Percentiles rank a stretch among this genome's conserved stretches.
These are phyloP conservation scores for Lutjanus erythropterus DNA, from an alignment of 2,113 vertebrate species.

Conservation along the genomic window DNA sequence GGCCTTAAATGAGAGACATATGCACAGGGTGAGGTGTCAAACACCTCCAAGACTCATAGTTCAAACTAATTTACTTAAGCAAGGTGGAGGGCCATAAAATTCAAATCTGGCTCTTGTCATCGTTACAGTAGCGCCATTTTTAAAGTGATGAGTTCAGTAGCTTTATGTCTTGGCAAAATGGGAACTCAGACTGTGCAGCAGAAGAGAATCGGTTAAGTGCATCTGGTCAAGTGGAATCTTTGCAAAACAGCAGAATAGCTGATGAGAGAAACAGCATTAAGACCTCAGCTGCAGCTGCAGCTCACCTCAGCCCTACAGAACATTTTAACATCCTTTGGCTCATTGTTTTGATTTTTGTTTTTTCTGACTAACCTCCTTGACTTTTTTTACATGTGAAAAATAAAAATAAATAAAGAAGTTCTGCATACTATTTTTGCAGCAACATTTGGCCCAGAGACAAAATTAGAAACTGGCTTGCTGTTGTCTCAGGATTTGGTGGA, in stretches of 20 bases:
- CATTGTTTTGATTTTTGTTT: no score
- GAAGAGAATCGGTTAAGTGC: neutral
- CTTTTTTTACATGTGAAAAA: no score
- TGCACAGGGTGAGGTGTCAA: conserved; percentile 53
- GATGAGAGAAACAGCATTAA: no score
- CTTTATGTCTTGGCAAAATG: conserved; percentile 11
- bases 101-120: conserved; percentile 46
- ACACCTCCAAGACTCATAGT: conserved; percentile 29
- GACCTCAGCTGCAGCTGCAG: neutral
- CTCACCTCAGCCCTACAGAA: neutral
- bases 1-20: conserved; percentile 56
- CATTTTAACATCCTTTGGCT: no score
- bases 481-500: neutral
- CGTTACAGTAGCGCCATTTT: conserved; percentile 17
- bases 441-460: neutral
- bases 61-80: conserved; percentile 57
- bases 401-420: no score
- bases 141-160: conserved; percentile 32
- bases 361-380: no score
- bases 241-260: neutral
- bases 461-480: neutral
- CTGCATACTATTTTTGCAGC: no score
- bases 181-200: neutral
- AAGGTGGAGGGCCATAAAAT: conserved; percentile 47
- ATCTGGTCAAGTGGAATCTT: neutral